A percentile compares a stretch with the other conserved stretches of the same genome.
phyloP scores from a whole-genome alignment of 2,888 invertebrate genomes.

The Gisinianus flammeolus region DNA sequence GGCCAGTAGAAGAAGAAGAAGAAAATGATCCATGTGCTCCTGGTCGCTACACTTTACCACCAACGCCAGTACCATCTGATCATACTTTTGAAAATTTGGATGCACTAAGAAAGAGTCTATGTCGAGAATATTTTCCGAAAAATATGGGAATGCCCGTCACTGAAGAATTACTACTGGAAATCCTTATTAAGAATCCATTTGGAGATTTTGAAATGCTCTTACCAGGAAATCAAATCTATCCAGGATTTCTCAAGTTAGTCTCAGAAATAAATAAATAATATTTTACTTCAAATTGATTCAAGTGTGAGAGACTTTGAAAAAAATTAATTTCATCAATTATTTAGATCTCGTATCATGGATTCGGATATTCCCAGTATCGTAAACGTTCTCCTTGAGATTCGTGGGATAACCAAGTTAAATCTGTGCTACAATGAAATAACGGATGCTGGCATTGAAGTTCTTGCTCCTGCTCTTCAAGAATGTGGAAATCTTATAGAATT shows the following conservation, averaged over 20 bases:
- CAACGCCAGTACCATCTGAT: slow-evolving; percentile 7
- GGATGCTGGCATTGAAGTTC: slow-evolving; percentile 45
- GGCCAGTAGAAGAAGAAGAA: neutral
- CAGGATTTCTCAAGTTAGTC: slow-evolving; percentile 23
- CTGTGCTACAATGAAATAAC: slow-evolving; percentile 56
- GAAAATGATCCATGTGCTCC: too few species aligned
- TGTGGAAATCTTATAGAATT: slow-evolving; percentile 43
- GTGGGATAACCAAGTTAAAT: slow-evolving; percentile 47
- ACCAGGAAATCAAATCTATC: slow-evolving; percentile 41
- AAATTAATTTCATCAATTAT: neutral
- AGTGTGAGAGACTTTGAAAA: neutral
- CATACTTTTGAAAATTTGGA: slow-evolving; percentile 9
- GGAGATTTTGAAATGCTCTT: slow-evolving; percentile 26
- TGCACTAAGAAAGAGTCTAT: neutral
- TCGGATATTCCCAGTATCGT: slow-evolving; percentile 45
- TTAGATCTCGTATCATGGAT: slow-evolving; percentile 50
- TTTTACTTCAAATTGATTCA: neutral
- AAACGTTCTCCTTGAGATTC: slow-evolving; percentile 40
- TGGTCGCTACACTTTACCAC: neutral
- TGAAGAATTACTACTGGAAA: neutral
- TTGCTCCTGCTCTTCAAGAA: slow-evolving; percentile 48
- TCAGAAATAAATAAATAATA: neutral
- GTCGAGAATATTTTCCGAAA: slow-evolving; percentile 4
- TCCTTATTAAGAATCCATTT: slow-evolving; percentile 6
- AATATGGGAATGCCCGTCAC: neutral